Conservation (phyloP, 2,113 vertebrate species). For the Thinocorus orbignyianus region DNA sequence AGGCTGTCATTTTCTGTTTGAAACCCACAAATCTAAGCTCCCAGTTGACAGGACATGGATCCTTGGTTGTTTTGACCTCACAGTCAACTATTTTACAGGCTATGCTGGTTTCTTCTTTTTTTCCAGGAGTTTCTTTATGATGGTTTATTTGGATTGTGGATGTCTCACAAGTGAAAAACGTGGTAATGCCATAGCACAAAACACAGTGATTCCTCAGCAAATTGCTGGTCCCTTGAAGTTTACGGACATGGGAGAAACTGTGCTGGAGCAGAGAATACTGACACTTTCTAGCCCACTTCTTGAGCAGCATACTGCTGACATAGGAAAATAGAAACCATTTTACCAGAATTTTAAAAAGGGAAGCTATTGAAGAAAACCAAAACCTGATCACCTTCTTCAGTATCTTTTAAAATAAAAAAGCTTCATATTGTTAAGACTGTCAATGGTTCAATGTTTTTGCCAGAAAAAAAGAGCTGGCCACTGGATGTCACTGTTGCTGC, state of each 20-base stretch:
- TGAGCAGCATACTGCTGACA: background rate
- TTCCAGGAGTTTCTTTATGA: background rate
- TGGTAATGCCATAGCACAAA: background rate
- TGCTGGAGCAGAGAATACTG: background rate
- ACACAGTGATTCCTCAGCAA: background rate
- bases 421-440: background rate
- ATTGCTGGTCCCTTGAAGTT: background rate
- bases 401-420: background rate
- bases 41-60: background rate
- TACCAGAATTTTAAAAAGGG: background rate
- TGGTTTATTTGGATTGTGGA: background rate
- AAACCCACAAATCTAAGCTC: slow-evolving; percentile 16
- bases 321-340: background rate
- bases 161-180: background rate
- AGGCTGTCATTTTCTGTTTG: background rate
- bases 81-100: background rate
- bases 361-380: background rate
- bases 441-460: accelerated
- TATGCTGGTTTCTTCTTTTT: background rate
- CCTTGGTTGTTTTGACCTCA: background rate
- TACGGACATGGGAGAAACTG: background rate
- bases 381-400: background rate
- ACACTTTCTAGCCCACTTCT: background rate
- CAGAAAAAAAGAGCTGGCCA: slow-evolving; percentile 13
- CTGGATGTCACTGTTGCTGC: slow-evolving; percentile 66